Evolutionary conservation across 2,888 invertebrate species (phyloP).

Genomic region (Acleris sparsana): DNA sequence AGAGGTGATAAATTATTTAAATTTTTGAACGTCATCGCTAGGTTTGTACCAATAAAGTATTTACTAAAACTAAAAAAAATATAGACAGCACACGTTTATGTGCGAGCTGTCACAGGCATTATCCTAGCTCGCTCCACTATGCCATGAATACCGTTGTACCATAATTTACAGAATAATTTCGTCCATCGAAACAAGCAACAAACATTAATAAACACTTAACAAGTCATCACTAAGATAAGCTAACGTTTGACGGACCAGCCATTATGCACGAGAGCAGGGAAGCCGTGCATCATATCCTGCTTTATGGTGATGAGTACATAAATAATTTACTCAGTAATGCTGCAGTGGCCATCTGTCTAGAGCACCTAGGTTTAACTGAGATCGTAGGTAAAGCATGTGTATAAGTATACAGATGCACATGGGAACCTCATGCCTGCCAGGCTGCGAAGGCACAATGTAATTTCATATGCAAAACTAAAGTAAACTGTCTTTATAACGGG

Average conservation of each 20-base stretch:
- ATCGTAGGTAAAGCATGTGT: neutral
- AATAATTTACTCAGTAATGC: slow-evolving; percentile 50
- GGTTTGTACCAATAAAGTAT: too few species aligned
- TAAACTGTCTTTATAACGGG: slow-evolving; percentile 22
- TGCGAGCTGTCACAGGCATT: too few species aligned
- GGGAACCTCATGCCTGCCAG: neutral
- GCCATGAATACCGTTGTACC: too few species aligned
- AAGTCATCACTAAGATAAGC: neutral
- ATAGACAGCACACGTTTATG: too few species aligned
- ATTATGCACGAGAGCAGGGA: slow-evolving; percentile 16
- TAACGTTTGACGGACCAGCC: slow-evolving; percentile 12
- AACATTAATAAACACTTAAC: neutral
- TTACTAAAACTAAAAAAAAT: too few species aligned
- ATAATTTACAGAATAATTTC: too few species aligned
- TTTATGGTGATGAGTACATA: slow-evolving; percentile 54
- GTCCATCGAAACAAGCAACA: neutral
- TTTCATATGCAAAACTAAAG: slow-evolving; percentile 35
- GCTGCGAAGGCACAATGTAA: slow-evolving; percentile 14
- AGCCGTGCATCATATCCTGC: slow-evolving; percentile 30
- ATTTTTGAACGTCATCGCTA: too few species aligned
- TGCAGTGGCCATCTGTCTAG: slow-evolving; percentile 21
- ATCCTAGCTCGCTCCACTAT: too few species aligned
- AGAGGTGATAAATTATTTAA: too few species aligned
- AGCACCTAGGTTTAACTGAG: slow-evolving; percentile 21
- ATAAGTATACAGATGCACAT: neutral